These are phyloP conservation scores for Nymphalis urticae DNA, from an alignment of 2,888 invertebrate genomes.

Conservation along the genomic window DNA sequence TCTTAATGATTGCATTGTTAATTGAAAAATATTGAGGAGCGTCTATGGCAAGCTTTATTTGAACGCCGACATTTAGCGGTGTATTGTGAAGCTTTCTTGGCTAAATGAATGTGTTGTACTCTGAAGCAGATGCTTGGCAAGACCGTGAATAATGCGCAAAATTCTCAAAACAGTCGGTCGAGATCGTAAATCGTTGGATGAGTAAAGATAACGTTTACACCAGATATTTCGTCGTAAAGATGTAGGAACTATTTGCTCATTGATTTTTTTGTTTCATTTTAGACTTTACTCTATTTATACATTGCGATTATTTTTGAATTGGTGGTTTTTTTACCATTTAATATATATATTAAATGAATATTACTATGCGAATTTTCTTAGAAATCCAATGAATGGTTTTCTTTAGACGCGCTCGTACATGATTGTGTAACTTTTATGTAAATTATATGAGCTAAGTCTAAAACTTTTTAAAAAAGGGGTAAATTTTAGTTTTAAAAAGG, in stretches of 20 bases:
- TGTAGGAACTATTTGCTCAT: slow-evolving; percentile 1
- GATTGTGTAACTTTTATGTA: no score
- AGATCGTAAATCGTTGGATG: slow-evolving; percentile 31
- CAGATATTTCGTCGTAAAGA: slow-evolving; percentile 27
- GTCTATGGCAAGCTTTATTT: slow-evolving; percentile 15
- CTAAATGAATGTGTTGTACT: slow-evolving; percentile 42
- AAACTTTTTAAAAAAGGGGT: no score
- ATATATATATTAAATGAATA: no score
- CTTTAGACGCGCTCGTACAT: no score
- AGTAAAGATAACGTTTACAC: slow-evolving; percentile 27
- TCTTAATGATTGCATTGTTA: no score
- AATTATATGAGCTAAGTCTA: no score
- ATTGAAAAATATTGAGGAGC: neutral
- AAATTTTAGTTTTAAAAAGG: no score
- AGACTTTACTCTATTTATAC: neutral
- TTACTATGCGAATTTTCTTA: no score
- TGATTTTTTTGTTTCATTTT: neutral
- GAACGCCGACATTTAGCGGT: slow-evolving; percentile 24
- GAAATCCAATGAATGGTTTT: no score
- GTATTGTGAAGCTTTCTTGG: slow-evolving; percentile 49
- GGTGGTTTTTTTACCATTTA: no score
- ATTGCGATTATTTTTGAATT: no score
- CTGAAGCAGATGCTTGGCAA: slow-evolving; percentile 27
- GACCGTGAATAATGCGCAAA: slow-evolving; percentile 27
- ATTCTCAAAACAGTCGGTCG: slow-evolving; percentile 23